These are phyloP conservation scores for Pristionchus exspectatus DNA, from an alignment of 2,888 invertebrate genomes.

Conservation along the genomic window DNA sequence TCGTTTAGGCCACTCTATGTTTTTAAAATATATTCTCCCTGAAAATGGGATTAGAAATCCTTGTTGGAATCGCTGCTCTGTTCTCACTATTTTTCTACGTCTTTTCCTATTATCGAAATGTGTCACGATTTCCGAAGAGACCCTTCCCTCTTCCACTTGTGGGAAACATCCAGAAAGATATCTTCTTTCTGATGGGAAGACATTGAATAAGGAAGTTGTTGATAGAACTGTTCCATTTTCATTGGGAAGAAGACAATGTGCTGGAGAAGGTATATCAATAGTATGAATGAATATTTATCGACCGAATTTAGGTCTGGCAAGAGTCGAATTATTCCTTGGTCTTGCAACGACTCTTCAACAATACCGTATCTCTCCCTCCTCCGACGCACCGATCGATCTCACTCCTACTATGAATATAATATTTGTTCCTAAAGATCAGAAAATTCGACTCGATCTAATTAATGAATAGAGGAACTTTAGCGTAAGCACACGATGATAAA, in stretches of 20 bases:
- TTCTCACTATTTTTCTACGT: not conserved
- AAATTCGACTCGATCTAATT: not conserved
- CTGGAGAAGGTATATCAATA: not conserved
- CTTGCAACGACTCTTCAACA: constrained; percentile 7
- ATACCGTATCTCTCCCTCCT: constrained; percentile 46
- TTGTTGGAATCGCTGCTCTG: not conserved
- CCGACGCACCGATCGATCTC: constrained; percentile 35
- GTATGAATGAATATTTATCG: not conserved
- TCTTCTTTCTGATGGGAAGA: not conserved
- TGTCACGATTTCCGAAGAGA: not conserved
- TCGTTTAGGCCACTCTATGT: not conserved
- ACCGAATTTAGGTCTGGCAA: constrained; percentile 7
- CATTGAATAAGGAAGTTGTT: not conserved
- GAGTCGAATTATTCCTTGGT: constrained; percentile 34
- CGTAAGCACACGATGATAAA: too few relatives aligned
- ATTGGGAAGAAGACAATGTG: constrained; percentile 25
- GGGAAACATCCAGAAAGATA: constrained; percentile 21
- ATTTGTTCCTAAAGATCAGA: constrained; percentile 4
- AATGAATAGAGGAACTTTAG: not conserved
- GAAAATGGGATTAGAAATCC: not conserved
- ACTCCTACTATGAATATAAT: not conserved
- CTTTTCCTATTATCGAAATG: not conserved
- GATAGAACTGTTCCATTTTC: constrained; percentile 36
- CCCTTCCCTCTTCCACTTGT: not conserved
- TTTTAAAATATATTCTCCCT: not conserved